A percentile compares a stretch with the other conserved stretches of the same genome.
Evolutionary conservation across 1,140 invertebrate genomes (phyloP).

Genomic region (Atta cephalotes): DNA sequence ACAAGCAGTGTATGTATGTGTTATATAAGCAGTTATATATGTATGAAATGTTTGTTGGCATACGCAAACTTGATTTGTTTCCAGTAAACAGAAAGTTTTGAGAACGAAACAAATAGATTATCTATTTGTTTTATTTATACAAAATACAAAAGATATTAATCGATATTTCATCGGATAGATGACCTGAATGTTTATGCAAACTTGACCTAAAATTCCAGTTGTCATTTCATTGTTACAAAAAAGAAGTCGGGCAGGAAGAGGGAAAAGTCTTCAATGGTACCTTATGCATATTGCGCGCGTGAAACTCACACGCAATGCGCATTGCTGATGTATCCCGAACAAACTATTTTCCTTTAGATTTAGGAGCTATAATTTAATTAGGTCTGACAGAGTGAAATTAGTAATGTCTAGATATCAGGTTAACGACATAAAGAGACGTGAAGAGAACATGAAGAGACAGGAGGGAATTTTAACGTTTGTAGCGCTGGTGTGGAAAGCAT

Average conservation of each 20-base stretch:
- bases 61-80: neutral
- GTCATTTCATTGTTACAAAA: slow-evolving; percentile 70
- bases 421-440: slow-evolving; percentile 17
- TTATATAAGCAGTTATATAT: neutral
- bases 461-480: slow-evolving; percentile 44
- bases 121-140: neutral
- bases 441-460: slow-evolving; percentile 18
- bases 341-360: neutral
- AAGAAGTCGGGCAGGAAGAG: slow-evolving; percentile 69
- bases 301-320: slow-evolving; percentile 69
- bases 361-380: slow-evolving; percentile 49
- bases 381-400: slow-evolving; percentile 74
- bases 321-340: slow-evolving; percentile 60
- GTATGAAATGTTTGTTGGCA: neutral
- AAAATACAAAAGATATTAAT: slow-evolving; percentile 42
- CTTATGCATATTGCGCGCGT: slow-evolving; percentile 69
- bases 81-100: neutral
- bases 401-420: slow-evolving; percentile 27
- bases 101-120: neutral
- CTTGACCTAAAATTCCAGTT: slow-evolving; percentile 78
- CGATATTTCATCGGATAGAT: neutral
- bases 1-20: neutral
- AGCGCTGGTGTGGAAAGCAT: slow-evolving; percentile 80
- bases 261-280: slow-evolving; percentile 60
- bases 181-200: slow-evolving; percentile 78